These are phyloP conservation scores for Drosophila ironensis DNA, from an alignment of 1,140 invertebrate genomes.

Conservation along the genomic window DNA sequence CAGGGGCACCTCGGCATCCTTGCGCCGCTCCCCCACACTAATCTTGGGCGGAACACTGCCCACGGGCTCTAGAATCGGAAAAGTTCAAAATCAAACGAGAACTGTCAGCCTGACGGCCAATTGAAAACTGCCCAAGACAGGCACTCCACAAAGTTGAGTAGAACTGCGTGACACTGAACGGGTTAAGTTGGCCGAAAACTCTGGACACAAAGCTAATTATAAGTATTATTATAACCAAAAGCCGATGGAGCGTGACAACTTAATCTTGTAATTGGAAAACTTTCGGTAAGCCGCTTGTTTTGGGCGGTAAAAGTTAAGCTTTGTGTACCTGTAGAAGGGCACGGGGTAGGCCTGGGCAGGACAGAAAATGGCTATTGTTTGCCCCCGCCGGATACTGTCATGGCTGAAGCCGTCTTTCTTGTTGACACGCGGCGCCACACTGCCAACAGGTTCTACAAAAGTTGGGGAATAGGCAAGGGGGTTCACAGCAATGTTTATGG, in stretches of 20 bases:
- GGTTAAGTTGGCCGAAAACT: slow-evolving; percentile 46
- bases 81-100: slow-evolving; percentile 13
- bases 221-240: slow-evolving; percentile 54
- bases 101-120: slow-evolving; percentile 22
- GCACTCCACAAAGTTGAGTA: not conserved
- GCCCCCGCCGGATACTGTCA: slow-evolving; percentile 81
- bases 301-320: no score
- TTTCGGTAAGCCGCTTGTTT: slow-evolving; percentile 56
- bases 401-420: slow-evolving; percentile 84
- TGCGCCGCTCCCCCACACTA: slow-evolving; percentile 84
- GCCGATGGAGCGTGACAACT: slow-evolving; percentile 59
- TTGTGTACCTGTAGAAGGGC: slow-evolving; percentile 70
- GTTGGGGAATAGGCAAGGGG: not conserved
- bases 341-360: slow-evolving; percentile 87
- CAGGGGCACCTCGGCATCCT: slow-evolving; percentile 73
- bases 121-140: slow-evolving; percentile 59
- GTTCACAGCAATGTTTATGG: no score
- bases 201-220: slow-evolving; percentile 47
- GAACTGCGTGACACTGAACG: slow-evolving; percentile 46
- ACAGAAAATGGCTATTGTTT: slow-evolving; percentile 81
- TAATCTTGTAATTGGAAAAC: slow-evolving; percentile 36
- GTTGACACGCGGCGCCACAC: slow-evolving; percentile 89
- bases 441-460: slow-evolving; percentile 87
- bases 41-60: slow-evolving; percentile 88
- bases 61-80: slow-evolving; percentile 85